A percentile compares a stretch with the other conserved stretches of the same genome.
phyloP scores from a whole-genome alignment of 2,888 invertebrate genomes.

The Himalopsyche anomala region DNA sequence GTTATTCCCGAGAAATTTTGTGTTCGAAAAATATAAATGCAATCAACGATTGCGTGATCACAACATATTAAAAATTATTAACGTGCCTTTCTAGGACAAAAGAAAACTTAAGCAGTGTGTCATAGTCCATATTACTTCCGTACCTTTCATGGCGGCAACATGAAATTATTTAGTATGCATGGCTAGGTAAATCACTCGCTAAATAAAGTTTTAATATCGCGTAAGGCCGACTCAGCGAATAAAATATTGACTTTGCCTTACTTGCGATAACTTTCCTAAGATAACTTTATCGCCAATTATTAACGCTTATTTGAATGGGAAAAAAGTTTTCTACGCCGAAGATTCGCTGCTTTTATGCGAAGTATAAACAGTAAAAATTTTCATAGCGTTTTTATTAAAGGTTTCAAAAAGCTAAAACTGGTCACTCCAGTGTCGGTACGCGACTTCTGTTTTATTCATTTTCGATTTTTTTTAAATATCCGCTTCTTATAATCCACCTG shows the following conservation, averaged over 20 bases:
- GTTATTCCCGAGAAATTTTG: neutral
- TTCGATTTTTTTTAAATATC: no score
- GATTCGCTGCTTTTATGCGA: constrained; percentile 3
- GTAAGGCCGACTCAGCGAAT: constrained; percentile 16
- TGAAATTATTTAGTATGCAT: constrained; percentile 11
- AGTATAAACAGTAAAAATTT: constrained; percentile 29
- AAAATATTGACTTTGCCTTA: constrained; percentile 39
- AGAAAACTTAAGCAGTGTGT: neutral
- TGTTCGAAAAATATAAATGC: neutral
- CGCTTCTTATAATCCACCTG: no score
- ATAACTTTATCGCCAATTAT: constrained; percentile 40
- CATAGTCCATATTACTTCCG: constrained; percentile 19
- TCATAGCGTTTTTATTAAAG: constrained; percentile 43
- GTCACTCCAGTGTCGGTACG: neutral
- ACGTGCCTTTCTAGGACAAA: neutral
- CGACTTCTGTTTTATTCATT: no score
- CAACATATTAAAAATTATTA: neutral
- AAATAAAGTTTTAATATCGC: constrained; percentile 42
- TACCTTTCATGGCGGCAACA: neutral
- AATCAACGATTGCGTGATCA: neutral
- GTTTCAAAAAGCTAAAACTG: constrained; percentile 8
- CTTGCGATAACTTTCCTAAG: constrained; percentile 5
- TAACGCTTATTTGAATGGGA: constrained; percentile 36
- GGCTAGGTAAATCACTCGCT: constrained; percentile 36
- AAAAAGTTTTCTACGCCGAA: constrained; percentile 8